Evolutionary conservation across 2,113 vertebrate species (phyloP).

Genomic region (Athene cunicularia): DNA sequence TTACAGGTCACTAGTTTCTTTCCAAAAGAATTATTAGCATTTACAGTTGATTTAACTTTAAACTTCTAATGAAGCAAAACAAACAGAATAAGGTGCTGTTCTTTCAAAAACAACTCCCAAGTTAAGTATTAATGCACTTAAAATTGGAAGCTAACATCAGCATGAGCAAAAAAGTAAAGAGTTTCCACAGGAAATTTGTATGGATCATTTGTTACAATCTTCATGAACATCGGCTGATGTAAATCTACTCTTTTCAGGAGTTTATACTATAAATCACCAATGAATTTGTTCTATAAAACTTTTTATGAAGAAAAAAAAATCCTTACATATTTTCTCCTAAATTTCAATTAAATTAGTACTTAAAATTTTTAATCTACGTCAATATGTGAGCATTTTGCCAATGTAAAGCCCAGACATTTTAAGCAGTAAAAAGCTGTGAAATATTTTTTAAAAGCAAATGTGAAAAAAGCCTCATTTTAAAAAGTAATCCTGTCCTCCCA

Average conservation of each 20-base stretch:
- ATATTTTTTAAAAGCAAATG: neutral
- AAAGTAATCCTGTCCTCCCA: neutral
- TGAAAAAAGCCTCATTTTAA: neutral
- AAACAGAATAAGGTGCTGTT: conserved; percentile 15
- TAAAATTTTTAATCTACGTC: neutral
- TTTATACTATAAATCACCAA: neutral
- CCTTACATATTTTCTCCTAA: neutral
- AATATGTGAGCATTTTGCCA: neutral
- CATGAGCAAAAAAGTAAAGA: neutral
- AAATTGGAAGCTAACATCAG: neutral
- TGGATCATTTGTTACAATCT: neutral
- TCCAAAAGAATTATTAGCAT: conserved; percentile 41
- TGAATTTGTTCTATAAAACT: neutral
- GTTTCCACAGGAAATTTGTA: neutral
- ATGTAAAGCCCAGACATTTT: neutral
- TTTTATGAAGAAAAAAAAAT: neutral
- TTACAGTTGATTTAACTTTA: conserved; percentile 40
- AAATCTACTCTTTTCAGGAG: neutral
- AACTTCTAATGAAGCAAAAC: conserved; percentile 48
- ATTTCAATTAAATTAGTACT: neutral
- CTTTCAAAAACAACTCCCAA: conserved; percentile 24
- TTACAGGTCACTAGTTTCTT: conserved; percentile 32
- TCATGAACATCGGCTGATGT: neutral
- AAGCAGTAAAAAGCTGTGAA: neutral
- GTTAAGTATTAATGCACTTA: conserved; percentile 53